Evolutionary conservation across 2,797 vertebrate species (phyloP).

Genomic region (Coendou prehensilis): DNA sequence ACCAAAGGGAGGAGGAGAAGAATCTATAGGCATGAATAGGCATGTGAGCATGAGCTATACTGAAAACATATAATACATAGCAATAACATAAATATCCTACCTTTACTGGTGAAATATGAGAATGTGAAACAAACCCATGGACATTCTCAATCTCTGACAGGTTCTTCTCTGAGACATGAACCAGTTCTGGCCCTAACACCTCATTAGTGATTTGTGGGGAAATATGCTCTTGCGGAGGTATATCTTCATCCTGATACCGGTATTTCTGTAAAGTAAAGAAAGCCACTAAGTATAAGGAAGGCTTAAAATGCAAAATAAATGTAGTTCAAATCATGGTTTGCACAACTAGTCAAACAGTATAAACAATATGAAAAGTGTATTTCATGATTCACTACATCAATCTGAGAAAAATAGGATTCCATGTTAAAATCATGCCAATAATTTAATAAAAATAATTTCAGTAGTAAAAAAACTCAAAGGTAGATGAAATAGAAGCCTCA

Average conservation of each 20-base stretch:
- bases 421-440: conserved; percentile 46
- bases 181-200: conserved; percentile 93
- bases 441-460: conserved; percentile 39
- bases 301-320: background rate
- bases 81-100: conserved; percentile 87
- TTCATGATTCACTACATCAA: conserved; percentile 32
- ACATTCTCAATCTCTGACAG: conserved; percentile 97
- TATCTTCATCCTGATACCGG: conserved; percentile 95
- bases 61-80: conserved; percentile 54
- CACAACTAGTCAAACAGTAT: conserved; percentile 53
- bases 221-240: conserved; percentile 93
- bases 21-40: background rate
- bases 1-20: background rate
- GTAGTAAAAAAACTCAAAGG: background rate
- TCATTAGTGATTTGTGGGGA: conserved; percentile 93
- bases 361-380: conserved; percentile 24
- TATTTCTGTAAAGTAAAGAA: conserved; percentile 92
- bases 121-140: conserved; percentile 96
- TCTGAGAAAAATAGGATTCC: background rate
- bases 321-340: conserved; percentile 61
- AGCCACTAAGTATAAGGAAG: conserved; percentile 53
- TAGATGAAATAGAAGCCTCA: conserved; percentile 40
- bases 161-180: conserved; percentile 97
- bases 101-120: conserved; percentile 98
- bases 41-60: background rate